phyloP scores from a whole-genome alignment of 2,797 vertebrate species.

The Sebastes steindachneri region DNA sequence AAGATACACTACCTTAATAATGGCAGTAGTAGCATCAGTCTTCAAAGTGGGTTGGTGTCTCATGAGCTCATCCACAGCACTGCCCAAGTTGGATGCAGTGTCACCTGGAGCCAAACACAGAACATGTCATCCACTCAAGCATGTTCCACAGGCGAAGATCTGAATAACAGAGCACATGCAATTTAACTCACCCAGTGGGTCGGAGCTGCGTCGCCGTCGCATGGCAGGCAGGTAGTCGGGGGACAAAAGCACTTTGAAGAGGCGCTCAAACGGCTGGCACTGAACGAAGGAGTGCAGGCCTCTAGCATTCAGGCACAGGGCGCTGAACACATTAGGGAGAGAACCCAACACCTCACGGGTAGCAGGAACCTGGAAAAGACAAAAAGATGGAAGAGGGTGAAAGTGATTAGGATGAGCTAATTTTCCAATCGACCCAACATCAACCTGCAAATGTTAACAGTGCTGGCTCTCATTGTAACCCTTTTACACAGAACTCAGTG shows the following conservation, averaged over 20 bases:
- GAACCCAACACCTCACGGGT: slow-evolving; percentile 96
- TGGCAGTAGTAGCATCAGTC: slow-evolving; percentile 96
- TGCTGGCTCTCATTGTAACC: not conserved
- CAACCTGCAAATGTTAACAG: not conserved
- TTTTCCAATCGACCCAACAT: not conserved
- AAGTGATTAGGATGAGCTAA: not conserved
- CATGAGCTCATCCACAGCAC: slow-evolving; percentile 98
- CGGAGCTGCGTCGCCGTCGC: slow-evolving; percentile 93
- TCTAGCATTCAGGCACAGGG: slow-evolving; percentile 94
- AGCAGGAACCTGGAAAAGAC: slow-evolving; percentile 89
- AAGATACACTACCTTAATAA: slow-evolving; percentile 89
- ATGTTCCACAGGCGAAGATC: not conserved
- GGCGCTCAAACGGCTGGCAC: slow-evolving; percentile 97
- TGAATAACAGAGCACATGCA: not conserved
- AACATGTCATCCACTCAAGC: not conserved
- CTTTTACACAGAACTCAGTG: not conserved
- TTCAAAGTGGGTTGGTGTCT: slow-evolving; percentile 97
- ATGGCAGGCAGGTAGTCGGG: slow-evolving; percentile 97
- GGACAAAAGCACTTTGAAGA: slow-evolving; percentile 98
- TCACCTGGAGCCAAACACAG: slow-evolving; percentile 85
- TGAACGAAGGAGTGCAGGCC: slow-evolving; percentile 97
- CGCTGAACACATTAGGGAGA: slow-evolving; percentile 96
- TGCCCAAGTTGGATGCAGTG: slow-evolving; percentile 96
- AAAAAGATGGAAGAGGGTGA: slow-evolving; percentile 22
- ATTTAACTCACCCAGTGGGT: slow-evolving; percentile 90